phyloP scores from a whole-genome alignment of 2,888 invertebrate species.

The Eristalinus aeneus region DNA sequence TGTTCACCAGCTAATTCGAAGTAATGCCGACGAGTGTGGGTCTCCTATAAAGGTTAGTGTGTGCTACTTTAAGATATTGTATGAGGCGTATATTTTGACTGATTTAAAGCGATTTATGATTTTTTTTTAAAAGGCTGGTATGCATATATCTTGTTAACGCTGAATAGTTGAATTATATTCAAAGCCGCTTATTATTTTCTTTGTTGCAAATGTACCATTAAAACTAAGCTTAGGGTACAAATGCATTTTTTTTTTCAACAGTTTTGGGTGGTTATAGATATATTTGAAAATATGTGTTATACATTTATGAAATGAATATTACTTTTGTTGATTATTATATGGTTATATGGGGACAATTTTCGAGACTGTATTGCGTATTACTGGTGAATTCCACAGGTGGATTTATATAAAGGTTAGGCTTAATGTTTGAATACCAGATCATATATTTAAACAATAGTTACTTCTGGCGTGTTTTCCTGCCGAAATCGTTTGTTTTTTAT shows the following conservation, averaged over 20 bases:
- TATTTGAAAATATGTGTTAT: no score
- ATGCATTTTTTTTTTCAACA: neutral
- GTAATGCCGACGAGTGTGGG: constrained; percentile 43
- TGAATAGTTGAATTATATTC: neutral
- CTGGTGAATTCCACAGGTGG: no score
- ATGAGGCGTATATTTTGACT: neutral
- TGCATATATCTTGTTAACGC: neutral
- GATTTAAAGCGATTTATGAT: neutral
- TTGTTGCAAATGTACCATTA: neutral
- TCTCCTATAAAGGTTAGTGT: constrained; percentile 39
- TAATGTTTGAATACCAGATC: no score
- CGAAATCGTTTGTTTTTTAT: no score
- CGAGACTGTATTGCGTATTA: no score
- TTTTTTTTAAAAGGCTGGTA: neutral
- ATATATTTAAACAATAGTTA: no score
- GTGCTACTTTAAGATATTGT: constrained; percentile 10
- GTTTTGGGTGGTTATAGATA: neutral
- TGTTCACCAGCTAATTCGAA: constrained; percentile 40
- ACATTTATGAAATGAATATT: no score
- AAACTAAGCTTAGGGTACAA: neutral
- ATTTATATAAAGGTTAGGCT: no score
- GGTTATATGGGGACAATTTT: no score
- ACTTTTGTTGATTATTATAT: no score
- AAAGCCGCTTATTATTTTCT: neutral
- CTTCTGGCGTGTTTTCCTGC: no score